These are phyloP conservation scores for Calosoma granatense DNA, from an alignment of 1,140 invertebrate genomes.

Conservation along the genomic window DNA sequence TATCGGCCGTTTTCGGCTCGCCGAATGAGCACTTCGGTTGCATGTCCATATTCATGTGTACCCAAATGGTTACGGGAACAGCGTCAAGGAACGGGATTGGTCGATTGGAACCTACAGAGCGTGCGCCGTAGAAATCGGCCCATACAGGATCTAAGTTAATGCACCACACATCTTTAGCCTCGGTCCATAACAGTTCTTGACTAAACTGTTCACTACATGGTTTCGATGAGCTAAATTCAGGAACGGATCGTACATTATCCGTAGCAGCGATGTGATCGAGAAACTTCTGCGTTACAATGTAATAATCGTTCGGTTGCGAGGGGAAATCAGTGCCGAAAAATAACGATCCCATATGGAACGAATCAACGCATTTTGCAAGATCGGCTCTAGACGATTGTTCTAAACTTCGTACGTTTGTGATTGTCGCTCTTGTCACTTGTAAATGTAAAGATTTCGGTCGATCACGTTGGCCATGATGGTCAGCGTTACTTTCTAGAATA, in stretches of 20 bases:
- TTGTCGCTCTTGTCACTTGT: constrained; percentile 65
- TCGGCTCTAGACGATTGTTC: constrained; percentile 58
- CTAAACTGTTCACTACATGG: constrained; percentile 30
- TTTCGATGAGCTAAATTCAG: constrained; percentile 14
- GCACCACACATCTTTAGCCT: constrained; percentile 80
- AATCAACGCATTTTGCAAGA: constrained; percentile 60
- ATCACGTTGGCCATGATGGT: constrained; percentile 65
- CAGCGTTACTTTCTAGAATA: constrained; percentile 56
- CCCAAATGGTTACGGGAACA: constrained; percentile 78
- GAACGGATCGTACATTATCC: constrained; percentile 38
- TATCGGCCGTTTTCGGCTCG: constrained; percentile 39
- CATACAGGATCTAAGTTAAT: constrained; percentile 80
- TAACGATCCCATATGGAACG: constrained; percentile 59
- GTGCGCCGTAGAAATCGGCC: constrained; percentile 81
- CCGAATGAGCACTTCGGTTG: constrained; percentile 14
- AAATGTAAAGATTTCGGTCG: constrained; percentile 70
- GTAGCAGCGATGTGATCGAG: constrained; percentile 53
- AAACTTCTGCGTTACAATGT: constrained; percentile 64
- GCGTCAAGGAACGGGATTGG: constrained; percentile 84
- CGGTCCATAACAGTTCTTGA: constrained; percentile 67
- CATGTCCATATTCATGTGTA: constrained; percentile 39
- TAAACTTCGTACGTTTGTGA: constrained; percentile 67
- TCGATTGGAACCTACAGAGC: constrained; percentile 56
- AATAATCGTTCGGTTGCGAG: constrained; percentile 48
- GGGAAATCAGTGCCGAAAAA: constrained; percentile 67